phyloP scores from a whole-genome alignment of 2,888 invertebrate species.

The Thera britannica region DNA sequence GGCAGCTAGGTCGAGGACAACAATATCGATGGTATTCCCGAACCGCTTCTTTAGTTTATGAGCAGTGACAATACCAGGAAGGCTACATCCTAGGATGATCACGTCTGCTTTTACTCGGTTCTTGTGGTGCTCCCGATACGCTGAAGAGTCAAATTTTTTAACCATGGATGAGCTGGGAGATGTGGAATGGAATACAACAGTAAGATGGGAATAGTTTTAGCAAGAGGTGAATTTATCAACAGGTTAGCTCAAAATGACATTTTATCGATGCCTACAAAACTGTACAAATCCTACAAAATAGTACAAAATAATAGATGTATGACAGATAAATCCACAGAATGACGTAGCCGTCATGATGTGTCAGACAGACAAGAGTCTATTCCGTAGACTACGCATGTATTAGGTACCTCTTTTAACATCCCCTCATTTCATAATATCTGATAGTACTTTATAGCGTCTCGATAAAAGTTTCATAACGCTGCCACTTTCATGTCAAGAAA shows the following conservation, averaged over 20 bases:
- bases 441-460: no score
- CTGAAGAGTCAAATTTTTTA: conserved; percentile 40
- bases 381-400: no score
- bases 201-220: not conserved
- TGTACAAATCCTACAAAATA: no score
- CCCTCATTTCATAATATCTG: no score
- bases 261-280: conserved; percentile 6
- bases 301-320: no score
- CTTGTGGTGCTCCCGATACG: conserved; percentile 30
- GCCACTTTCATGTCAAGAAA: no score
- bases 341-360: conserved; percentile 19
- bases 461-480: no score
- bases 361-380: not conserved
- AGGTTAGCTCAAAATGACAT: conserved; percentile 15
- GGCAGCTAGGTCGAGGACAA: conserved; percentile 65
- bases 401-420: no score
- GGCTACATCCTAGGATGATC: conserved; percentile 74
- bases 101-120: conserved; percentile 68
- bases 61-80: conserved; percentile 75
- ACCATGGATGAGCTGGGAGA: conserved; percentile 41
- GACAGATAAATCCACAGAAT: no score
- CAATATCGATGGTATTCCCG: conserved; percentile 71
- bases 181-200: not conserved
- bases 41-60: conserved; percentile 74
- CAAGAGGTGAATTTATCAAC: conserved; percentile 17